Percentiles rank a stretch among this genome's conserved stretches.
Conservation (phyloP, 2,113 vertebrate genomes). For the Desmodus rotundus region DNA sequence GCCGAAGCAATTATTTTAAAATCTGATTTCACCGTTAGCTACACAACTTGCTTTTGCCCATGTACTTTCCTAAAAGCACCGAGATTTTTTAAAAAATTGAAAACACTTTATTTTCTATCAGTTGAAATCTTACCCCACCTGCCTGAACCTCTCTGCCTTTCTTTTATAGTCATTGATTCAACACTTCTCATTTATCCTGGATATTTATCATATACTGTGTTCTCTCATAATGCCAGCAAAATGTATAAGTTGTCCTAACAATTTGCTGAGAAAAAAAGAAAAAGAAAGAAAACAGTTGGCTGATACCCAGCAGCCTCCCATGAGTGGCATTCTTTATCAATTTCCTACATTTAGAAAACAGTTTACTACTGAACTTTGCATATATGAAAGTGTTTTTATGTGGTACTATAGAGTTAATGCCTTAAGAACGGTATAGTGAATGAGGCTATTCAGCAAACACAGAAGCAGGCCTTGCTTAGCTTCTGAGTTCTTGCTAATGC, state of each 20-base stretch:
- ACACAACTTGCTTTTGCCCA: conserved; percentile 20
- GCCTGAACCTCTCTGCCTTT: background rate
- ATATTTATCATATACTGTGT: conserved; percentile 12
- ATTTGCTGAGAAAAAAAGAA: background rate
- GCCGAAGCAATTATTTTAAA: conserved; percentile 29
- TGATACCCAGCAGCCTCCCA: background rate
- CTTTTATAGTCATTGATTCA: conserved; percentile 10
- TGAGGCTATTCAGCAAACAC: background rate
- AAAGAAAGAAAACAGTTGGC: conserved; percentile 2
- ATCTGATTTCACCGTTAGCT: background rate
- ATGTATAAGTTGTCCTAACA: background rate
- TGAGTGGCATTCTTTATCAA: conserved; percentile 30
- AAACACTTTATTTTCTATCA: conserved; percentile 11
- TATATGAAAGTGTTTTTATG: conserved; percentile 42
- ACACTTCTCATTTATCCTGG: conserved; percentile 14
- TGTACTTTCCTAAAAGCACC: conserved; percentile 10
- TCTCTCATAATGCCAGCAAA: background rate
- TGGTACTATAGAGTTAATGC: background rate
- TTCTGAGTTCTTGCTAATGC: background rate
- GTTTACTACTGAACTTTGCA: conserved; percentile 41
- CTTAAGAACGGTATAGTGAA: background rate
- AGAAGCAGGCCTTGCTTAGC: conserved; percentile 13
- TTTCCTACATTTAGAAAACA: conserved; percentile 37
- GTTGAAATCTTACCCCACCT: conserved; percentile 30
- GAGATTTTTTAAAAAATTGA: background rate